These are phyloP conservation scores for Ptychochromis oligacanthus DNA, from an alignment of 2,113 vertebrate genomes.

Conservation along the genomic window DNA sequence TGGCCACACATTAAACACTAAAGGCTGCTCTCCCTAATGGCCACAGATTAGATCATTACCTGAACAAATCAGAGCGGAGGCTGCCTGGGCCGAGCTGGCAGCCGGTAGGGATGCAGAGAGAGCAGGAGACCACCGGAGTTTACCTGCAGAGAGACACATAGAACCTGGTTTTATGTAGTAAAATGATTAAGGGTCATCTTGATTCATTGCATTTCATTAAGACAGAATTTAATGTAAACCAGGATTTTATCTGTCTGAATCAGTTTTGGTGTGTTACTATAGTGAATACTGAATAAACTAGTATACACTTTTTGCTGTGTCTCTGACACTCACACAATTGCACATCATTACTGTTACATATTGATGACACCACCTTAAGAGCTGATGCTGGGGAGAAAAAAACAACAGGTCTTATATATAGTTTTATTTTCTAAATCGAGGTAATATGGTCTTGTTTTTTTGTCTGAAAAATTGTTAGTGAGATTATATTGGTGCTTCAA, in stretches of 20 bases:
- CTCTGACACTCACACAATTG: too few species aligned
- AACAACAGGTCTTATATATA: too few species aligned
- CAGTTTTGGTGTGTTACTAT: not conserved
- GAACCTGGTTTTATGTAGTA: not conserved
- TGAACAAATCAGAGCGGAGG: slow-evolving; percentile 71
- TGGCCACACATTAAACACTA: slow-evolving; percentile 79
- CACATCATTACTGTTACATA: too few species aligned
- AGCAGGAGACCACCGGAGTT: slow-evolving; percentile 4
- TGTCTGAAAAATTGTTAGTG: too few species aligned
- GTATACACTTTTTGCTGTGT: too few species aligned
- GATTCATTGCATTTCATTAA: not conserved
- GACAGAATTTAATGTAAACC: not conserved
- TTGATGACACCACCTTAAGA: too few species aligned
- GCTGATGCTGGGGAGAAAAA: too few species aligned
- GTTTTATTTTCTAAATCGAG: not conserved
- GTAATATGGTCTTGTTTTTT: not conserved
- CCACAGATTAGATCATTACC: slow-evolving; percentile 77
- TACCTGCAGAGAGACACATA: not conserved
- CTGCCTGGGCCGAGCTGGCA: slow-evolving; percentile 40
- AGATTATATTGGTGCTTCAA: too few species aligned
- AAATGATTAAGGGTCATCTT: not conserved
- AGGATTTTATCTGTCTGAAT: not conserved
- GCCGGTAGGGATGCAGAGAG: slow-evolving; percentile 25
- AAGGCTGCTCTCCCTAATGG: slow-evolving; percentile 75
- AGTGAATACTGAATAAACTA: not conserved